Conservation (phyloP, 1,140 invertebrate species). For the Adelges cooleyi region DNA sequence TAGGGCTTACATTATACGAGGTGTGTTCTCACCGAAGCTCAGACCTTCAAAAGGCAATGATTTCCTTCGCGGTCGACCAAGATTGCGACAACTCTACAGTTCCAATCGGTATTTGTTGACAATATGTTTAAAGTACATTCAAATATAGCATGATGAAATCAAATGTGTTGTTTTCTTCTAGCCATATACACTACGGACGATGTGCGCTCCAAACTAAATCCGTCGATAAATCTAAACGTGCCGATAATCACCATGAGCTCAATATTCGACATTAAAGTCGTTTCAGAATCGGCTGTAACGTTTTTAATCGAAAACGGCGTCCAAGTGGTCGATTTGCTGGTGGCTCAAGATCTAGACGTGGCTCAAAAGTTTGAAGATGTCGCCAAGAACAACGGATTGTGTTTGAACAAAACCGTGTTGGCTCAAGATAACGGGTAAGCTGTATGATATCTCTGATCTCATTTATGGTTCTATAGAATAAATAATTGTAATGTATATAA, state of each 20-base stretch:
- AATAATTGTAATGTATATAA: too few species aligned
- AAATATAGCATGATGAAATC: too few species aligned
- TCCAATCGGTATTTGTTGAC: not conserved
- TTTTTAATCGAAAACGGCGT: not conserved
- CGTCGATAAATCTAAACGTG: not conserved
- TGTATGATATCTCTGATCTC: too few species aligned
- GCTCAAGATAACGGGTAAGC: not conserved
- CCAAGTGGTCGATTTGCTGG: not conserved
- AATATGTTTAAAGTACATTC: too few species aligned
- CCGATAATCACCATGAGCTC: not conserved
- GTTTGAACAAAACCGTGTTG: not conserved
- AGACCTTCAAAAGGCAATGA: constrained; percentile 32
- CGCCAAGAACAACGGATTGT: not conserved
- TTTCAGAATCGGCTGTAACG: not conserved
- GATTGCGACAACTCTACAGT: constrained; percentile 29
- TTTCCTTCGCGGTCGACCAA: constrained; percentile 31
- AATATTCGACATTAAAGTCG: not conserved
- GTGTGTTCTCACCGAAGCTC: constrained; percentile 30
- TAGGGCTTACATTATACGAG: constrained; percentile 34
- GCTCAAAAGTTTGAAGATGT: not conserved
- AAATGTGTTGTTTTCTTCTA: not conserved
- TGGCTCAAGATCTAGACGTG: not conserved
- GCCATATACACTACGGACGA: constrained; percentile 9
- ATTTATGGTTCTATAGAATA: too few species aligned
- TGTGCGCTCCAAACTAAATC: not conserved